Evolutionary conservation across 2,888 invertebrate genomes (phyloP).

Genomic region (Apoderus coryli): DNA sequence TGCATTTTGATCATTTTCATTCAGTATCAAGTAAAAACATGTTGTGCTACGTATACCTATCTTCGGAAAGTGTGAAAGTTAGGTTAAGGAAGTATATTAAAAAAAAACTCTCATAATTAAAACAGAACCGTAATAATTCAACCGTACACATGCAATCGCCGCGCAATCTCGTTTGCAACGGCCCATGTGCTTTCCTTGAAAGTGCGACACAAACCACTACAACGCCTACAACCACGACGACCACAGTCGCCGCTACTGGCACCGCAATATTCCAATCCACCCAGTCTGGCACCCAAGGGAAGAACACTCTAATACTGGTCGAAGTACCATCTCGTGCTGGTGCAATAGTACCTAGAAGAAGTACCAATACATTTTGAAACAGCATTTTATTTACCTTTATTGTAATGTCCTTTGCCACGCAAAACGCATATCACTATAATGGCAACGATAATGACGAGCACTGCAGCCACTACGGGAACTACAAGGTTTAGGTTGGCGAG

Average conservation of each 20-base stretch:
- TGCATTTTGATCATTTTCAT: no score
- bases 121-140: no score
- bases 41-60: no score
- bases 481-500: conserved; percentile 85
- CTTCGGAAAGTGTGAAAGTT: no score
- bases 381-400: conserved; percentile 53
- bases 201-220: conserved; percentile 82
- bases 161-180: conserved; percentile 57
- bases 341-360: conserved; percentile 59
- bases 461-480: conserved; percentile 83
- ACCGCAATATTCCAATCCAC: conserved; percentile 82
- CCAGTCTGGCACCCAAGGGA: conserved; percentile 75
- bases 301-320: conserved; percentile 40
- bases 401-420: conserved; percentile 67
- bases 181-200: conserved; percentile 56
- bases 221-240: conserved; percentile 81
- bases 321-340: conserved; percentile 46
- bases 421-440: conserved; percentile 87
- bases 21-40: no score
- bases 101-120: not conserved
- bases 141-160: conserved; percentile 59
- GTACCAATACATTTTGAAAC: conserved; percentile 2
- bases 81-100: not conserved
- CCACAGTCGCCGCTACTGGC: conserved; percentile 76
- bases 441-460: conserved; percentile 85